Evolutionary conservation across 2,113 vertebrate genomes (phyloP).

Genomic region (Cryptotis parvus): DNA sequence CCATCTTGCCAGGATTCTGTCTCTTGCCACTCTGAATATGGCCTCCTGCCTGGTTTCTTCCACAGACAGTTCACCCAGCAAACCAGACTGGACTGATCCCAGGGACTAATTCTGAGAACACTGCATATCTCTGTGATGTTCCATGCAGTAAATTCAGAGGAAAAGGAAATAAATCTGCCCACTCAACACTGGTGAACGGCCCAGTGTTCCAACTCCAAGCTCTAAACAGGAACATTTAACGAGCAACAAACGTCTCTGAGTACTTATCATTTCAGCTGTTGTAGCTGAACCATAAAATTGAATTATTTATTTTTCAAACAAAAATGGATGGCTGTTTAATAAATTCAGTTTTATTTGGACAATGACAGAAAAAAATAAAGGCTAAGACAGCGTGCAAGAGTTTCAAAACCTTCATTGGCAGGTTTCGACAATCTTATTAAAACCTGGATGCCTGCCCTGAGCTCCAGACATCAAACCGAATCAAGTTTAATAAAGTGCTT

Average conservation of each 20-base stretch:
- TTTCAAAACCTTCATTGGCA: conserved; percentile 76
- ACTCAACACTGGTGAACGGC: background rate
- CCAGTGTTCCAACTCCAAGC: conserved; percentile 42
- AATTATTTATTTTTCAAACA: conserved; percentile 79
- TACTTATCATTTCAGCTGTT: conserved; percentile 71
- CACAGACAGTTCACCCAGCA: conserved; percentile 13
- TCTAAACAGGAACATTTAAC: conserved; percentile 47
- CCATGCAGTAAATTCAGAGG: conserved; percentile 14
- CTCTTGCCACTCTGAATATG: background rate
- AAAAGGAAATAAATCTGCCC: conserved; percentile 26
- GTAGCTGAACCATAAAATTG: conserved; percentile 73
- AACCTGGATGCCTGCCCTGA: conserved; percentile 67
- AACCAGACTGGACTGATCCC: background rate
- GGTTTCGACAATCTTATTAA: conserved; percentile 69
- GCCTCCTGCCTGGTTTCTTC: conserved; percentile 30
- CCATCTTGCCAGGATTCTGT: background rate
- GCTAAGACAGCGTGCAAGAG: conserved; percentile 59
- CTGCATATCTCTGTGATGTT: background rate
- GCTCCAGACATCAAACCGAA: conserved; percentile 64
- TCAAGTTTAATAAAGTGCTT: conserved; percentile 56
- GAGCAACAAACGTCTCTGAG: conserved; percentile 66
- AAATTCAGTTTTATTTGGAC: conserved; percentile 64
- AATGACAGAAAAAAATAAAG: conserved; percentile 73
- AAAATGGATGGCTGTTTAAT: conserved; percentile 64
- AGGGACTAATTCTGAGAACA: conserved; percentile 33